Evolutionary conservation across 2,797 vertebrate species (phyloP).

Genomic region (Lutjanus argentimaculatus): DNA sequence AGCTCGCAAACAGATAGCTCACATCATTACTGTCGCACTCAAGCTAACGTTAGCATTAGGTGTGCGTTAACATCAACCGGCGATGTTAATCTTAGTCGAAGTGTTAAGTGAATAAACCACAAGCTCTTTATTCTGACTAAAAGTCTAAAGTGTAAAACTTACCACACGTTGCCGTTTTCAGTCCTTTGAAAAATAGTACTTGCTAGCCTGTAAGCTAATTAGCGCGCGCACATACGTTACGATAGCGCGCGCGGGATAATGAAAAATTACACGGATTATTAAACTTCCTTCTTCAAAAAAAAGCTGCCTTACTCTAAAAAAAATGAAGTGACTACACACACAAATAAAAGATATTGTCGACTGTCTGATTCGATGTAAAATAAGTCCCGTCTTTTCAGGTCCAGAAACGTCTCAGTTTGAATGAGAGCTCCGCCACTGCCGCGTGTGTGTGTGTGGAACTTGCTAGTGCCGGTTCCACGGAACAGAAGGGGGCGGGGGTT

Average conservation of each 20-base stretch:
- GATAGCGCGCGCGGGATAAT: slow-evolving; percentile 77
- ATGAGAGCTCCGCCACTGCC: slow-evolving; percentile 33
- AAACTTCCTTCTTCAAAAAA: slow-evolving; percentile 17
- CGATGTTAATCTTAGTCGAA: not conserved
- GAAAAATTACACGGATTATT: slow-evolving; percentile 4
- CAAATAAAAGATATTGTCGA: not conserved
- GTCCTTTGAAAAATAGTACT: slow-evolving; percentile 25
- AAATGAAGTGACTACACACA: not conserved
- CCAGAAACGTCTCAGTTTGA: slow-evolving; percentile 56
- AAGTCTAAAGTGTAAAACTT: slow-evolving; percentile 43
- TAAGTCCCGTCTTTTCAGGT: not conserved
- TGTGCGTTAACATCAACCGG: fast-evolving
- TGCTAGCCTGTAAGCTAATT: slow-evolving; percentile 72
- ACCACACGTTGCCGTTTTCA: slow-evolving; percentile 70
- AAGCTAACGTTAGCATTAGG: slow-evolving; percentile 10
- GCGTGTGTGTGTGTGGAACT: slow-evolving; percentile 55
- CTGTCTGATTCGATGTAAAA: not conserved
- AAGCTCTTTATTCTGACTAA: fast-evolving
- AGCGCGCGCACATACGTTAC: slow-evolving; percentile 59
- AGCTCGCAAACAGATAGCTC: not conserved
- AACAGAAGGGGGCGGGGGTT: not conserved
- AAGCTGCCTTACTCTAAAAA: not conserved
- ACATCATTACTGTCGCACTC: not conserved
- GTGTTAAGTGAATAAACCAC: not conserved
- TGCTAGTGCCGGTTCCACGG: slow-evolving; percentile 50